These are phyloP conservation scores for Hydrozoanthus tunicans DNA, from an alignment of 64 coral and sea anemone species.

Conservation along the genomic window DNA sequence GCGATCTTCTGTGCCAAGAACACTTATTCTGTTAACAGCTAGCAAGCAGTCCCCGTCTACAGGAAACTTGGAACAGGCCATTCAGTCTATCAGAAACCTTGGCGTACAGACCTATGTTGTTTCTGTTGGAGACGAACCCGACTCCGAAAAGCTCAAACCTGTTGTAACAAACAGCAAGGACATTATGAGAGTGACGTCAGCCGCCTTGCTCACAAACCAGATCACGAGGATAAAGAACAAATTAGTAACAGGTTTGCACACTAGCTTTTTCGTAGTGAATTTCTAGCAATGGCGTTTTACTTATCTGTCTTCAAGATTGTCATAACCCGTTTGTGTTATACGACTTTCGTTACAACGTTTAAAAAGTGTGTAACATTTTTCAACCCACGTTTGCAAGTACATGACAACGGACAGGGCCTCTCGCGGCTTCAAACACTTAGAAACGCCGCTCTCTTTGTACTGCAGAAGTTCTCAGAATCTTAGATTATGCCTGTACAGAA, in stretches of 20 bases:
- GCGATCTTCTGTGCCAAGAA: conserved; percentile 39
- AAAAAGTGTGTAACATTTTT: too few relatives aligned
- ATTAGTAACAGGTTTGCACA: conserved; percentile 27
- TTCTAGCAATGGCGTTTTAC: too few relatives aligned
- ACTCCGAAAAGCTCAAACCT: conserved; percentile 15
- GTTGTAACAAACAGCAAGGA: conserved; percentile 50
- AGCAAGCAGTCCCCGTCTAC: conserved; percentile 51
- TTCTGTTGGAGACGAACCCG: conserved; percentile 59
- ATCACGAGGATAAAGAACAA: conserved; percentile 21
- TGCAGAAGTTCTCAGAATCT: too few relatives aligned
- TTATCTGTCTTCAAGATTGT: too few relatives aligned
- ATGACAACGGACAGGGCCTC: too few relatives aligned
- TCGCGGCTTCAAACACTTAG: too few relatives aligned
- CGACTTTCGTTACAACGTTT: too few relatives aligned
- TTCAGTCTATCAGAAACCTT: conserved; percentile 60
- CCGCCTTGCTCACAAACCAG: conserved; percentile 36
- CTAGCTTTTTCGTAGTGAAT: too few relatives aligned
- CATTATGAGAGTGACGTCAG: conserved; percentile 57
- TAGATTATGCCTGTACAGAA: too few relatives aligned
- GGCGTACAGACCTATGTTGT: conserved; percentile 70
- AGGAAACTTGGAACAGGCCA: conserved; percentile 34
- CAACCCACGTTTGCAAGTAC: too few relatives aligned
- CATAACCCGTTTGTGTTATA: too few relatives aligned
- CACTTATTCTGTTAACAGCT: conserved; percentile 63
- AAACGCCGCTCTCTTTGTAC: too few relatives aligned